Evolutionary conservation across 1,140 invertebrate species (phyloP), one percentile per base, ranked within the genome.

Genomic region (Drusus annulatus): DNA sequence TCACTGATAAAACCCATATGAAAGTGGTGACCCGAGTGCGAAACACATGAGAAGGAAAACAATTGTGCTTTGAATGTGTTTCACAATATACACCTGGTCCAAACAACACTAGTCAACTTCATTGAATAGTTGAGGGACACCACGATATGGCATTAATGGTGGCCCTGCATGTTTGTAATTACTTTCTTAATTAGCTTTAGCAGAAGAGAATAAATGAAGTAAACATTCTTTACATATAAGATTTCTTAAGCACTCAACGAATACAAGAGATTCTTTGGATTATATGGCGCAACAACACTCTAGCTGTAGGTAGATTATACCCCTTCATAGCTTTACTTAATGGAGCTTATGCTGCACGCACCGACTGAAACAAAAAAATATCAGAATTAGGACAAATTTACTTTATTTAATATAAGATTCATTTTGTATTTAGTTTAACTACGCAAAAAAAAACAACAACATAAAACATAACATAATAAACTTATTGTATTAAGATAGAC

Each of bases 361-460:
- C 80, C 25, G 84, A 84, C 83, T 84, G 81, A 68, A 84, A 28
- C 25, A 28, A 84, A 19, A 82, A 80, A 81, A 80, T 1, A 68
- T 68, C 3, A 36, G 21, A 21, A 28, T 78, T 68, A 78, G 51
- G 52, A 65, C 8, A 21, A 56, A 74, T 31, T 19, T 50, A 5
- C 23, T 6, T 8, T 17, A 2, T 50, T 71, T 16, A 71, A 21
- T 51, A n/a, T 25, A 50, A 51, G 50, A 19, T n/a, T 36, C 28
- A 19, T 15, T 36, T 36, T 21, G 15, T 62, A 62, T 25, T 23
- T 62, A 62, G 17, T 28, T 4, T 56, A 56, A 56, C 36, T 56
- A 63, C 16, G 16, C 16, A 63, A 28, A 10, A 28, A 63, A n/a
- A 31, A 2, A 25, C 62, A 28, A 28, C 62, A 63, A 2, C 8